phyloP scores from a whole-genome alignment of 30 jellyfish, hydroid and myxozoan genomes.

The Hydractinia echinata region DNA sequence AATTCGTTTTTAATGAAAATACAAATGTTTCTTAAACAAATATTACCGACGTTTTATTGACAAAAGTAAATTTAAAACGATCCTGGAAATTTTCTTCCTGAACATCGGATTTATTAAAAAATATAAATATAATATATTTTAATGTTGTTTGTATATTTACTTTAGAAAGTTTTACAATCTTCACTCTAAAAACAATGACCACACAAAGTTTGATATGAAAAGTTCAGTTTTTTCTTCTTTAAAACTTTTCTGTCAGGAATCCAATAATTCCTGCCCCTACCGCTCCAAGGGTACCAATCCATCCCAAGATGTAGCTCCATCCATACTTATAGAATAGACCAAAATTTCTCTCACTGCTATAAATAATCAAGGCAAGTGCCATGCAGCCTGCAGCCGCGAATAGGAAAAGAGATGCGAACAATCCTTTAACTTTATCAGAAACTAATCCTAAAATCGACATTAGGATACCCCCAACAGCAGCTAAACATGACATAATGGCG shows the following conservation, averaged over 20 bases:
- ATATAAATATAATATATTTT: too few species aligned
- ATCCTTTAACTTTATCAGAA: slow-evolving; percentile 19
- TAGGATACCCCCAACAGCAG: neutral
- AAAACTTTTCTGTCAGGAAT: neutral
- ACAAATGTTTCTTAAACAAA: too few species aligned
- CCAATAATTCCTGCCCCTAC: neutral
- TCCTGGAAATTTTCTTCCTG: too few species aligned
- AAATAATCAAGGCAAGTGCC: slow-evolving; percentile 1
- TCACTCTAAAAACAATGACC: too few species aligned
- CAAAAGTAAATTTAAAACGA: too few species aligned
- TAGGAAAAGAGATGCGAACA: neutral
- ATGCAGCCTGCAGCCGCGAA: slow-evolving; percentile 15
- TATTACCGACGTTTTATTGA: too few species aligned
- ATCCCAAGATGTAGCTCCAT: slow-evolving; percentile 22
- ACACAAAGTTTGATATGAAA: too few species aligned
- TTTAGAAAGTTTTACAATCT: too few species aligned
- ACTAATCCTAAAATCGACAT: neutral
- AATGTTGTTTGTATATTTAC: too few species aligned
- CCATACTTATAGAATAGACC: neutral
- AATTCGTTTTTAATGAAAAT: too few species aligned
- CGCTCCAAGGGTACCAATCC: slow-evolving; percentile 20
- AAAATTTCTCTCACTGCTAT: neutral
- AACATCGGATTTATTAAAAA: too few species aligned
- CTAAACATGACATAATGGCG: slow-evolving; percentile 12
- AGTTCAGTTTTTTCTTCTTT: neutral